phyloP scores from a whole-genome alignment of 2,888 invertebrate genomes.

The Drosophila anomalata region DNA sequence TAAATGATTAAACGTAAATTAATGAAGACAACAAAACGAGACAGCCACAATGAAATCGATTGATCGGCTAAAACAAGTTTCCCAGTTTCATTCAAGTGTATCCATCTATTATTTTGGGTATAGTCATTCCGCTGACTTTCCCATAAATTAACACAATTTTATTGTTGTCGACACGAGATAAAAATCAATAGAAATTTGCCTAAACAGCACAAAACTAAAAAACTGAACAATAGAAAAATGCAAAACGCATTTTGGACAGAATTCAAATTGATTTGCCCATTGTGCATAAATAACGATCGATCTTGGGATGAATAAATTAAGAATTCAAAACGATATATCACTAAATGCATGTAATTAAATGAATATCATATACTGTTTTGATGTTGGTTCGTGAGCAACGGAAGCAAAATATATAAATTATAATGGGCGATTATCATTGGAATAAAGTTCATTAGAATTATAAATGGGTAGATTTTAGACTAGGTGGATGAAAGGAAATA shows the following conservation, averaged over 20 bases:
- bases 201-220: slow-evolving; percentile 61
- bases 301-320: slow-evolving; percentile 64
- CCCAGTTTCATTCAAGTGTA: slow-evolving; percentile 44
- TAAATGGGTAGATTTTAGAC: background rate
- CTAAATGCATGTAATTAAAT: slow-evolving; percentile 67
- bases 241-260: slow-evolving; percentile 44
- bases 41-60: slow-evolving; percentile 22
- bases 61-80: slow-evolving; percentile 42
- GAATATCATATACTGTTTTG: slow-evolving; percentile 28
- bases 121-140: slow-evolving; percentile 59
- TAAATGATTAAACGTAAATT: slow-evolving; percentile 75
- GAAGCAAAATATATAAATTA: slow-evolving; percentile 28
- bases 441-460: too few species aligned
- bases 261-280: slow-evolving; percentile 69
- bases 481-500: background rate
- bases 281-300: slow-evolving; percentile 64
- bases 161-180: slow-evolving; percentile 79
- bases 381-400: slow-evolving; percentile 26
- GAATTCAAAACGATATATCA: slow-evolving; percentile 67
- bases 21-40: slow-evolving; percentile 65
- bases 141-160: slow-evolving; percentile 79
- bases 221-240: slow-evolving; percentile 35
- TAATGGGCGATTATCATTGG: slow-evolving; percentile 7
- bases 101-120: slow-evolving; percentile 34
- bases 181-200: slow-evolving; percentile 72